Base-by-base conservation (phyloP, 2,888 invertebrate species). In the Tinea trinotella region DNA sequence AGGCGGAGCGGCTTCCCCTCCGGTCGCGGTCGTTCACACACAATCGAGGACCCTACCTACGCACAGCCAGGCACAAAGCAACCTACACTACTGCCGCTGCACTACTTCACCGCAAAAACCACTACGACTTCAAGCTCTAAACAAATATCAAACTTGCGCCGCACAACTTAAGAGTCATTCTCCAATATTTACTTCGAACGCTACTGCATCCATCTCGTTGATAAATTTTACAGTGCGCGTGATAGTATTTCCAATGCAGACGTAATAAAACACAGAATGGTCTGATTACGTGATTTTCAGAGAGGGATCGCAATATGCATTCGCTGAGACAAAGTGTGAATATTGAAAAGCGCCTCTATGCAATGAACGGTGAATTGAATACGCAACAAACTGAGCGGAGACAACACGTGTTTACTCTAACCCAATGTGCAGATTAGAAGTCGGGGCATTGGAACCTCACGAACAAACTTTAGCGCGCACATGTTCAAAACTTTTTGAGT, bases 1-100 rank as follows among this genome's bases (percentile, higher is more conserved):
- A 76, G 69, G 72, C 74, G 66, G 63, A 2, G 50, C 40, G 35
- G 74, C 74, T 71, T 74, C 82, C 82, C 83, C 76, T 76, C 72
- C 71, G 15, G n/a, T 59, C 70, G 72, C 79, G 82, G 80, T 82
- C 81, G 84, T 84, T 83, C 82, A 82, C 83, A 83, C 81, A 82
- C 76, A 78, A 77, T 76, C 76, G 76, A 74, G 73, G 71, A 50
- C 13, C 24, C 50, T 73, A 76, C 79, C 83, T 78, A 82, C 83
- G 76, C 78, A 76, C 72, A 66, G 71, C 64, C 69, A 66, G 71
- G 64, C 69, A 78, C 74, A 80, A 77, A 75, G 73, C 78, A 71
- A 73, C 75, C 46, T 75, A 76, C 56, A 57, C 54, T 59, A 73
- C 75, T 13, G 76, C 76, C 56, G 57, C 53, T 59, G 58, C 70